Evolutionary conservation across 2,888 invertebrate species (phyloP).

Genomic region (Phasia obesa): DNA sequence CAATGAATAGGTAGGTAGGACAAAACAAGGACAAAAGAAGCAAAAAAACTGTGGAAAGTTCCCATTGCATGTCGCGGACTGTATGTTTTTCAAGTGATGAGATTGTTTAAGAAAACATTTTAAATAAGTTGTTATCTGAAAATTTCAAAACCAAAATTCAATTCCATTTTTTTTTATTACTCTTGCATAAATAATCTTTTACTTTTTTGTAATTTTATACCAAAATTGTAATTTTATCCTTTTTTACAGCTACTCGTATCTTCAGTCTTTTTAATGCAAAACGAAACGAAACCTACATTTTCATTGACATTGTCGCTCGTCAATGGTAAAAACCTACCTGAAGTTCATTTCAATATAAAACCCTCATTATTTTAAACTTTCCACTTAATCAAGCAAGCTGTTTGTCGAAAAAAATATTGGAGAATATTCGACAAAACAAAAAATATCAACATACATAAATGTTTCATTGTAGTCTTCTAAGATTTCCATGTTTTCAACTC

Average conservation of each 20-base stretch:
- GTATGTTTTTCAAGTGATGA: no score
- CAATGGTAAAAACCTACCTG: constrained; percentile 64
- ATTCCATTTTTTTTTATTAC: not conserved
- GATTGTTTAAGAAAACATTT: not conserved
- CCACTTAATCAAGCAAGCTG: constrained; percentile 65
- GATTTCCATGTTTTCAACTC: constrained; percentile 66
- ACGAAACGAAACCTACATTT: constrained; percentile 39
- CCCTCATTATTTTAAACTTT: constrained; percentile 43
- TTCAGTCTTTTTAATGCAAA: constrained; percentile 1
- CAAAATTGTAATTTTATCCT: constrained; percentile 62
- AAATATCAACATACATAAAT: constrained; percentile 38
- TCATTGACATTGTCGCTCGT: constrained; percentile 55
- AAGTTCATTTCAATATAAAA: constrained; percentile 28
- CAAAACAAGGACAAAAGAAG: no score
- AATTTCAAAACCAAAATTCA: not conserved
- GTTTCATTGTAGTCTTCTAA: constrained; percentile 60
- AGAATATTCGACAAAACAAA: constrained; percentile 17
- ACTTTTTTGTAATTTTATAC: constrained; percentile 58
- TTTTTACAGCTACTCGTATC: constrained; percentile 54
- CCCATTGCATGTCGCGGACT: no score
- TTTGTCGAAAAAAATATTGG: constrained; percentile 11
- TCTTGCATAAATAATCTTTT: not conserved
- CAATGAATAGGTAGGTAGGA: no score
- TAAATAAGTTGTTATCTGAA: no score
- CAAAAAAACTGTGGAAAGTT: no score